phyloP scores from a whole-genome alignment of 2,797 vertebrate genomes.

The Notoglanidium macrostoma region DNA sequence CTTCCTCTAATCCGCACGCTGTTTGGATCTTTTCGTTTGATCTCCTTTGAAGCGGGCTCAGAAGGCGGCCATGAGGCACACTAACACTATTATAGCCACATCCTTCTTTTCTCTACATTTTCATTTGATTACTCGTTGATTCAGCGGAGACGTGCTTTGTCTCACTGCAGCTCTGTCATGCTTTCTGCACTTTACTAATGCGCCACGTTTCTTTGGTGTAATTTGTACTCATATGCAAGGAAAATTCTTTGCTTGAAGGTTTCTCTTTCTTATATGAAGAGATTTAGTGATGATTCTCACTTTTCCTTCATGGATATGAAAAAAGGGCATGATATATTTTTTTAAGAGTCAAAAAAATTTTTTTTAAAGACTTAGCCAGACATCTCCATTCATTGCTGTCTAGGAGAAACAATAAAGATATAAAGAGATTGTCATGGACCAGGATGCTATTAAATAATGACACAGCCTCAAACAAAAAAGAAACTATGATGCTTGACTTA shows the following conservation, averaged over 20 bases:
- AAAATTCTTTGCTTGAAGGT: background rate
- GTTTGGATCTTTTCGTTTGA: conserved; percentile 33
- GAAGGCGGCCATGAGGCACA: conserved; percentile 5
- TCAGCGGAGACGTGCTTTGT: conserved; percentile 20
- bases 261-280: background rate
- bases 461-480: background rate
- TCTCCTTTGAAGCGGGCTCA: conserved; percentile 32
- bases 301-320: background rate
- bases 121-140: conserved; percentile 15
- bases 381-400: background rate
- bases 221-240: background rate
- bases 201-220: background rate
- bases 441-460: background rate
- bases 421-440: background rate
- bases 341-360: background rate
- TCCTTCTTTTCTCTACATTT: conserved; percentile 37
- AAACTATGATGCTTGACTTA: background rate
- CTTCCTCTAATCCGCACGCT: conserved; percentile 28
- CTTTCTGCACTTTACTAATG: conserved; percentile 7
- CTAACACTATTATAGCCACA: conserved; percentile 16
- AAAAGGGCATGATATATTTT: background rate
- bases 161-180: conserved; percentile 11
- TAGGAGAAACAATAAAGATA: background rate
- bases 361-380: background rate
- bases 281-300: background rate